Evolutionary conservation across 2,888 invertebrate genomes (phyloP).

Genomic region (Pyrgus malvae): DNA sequence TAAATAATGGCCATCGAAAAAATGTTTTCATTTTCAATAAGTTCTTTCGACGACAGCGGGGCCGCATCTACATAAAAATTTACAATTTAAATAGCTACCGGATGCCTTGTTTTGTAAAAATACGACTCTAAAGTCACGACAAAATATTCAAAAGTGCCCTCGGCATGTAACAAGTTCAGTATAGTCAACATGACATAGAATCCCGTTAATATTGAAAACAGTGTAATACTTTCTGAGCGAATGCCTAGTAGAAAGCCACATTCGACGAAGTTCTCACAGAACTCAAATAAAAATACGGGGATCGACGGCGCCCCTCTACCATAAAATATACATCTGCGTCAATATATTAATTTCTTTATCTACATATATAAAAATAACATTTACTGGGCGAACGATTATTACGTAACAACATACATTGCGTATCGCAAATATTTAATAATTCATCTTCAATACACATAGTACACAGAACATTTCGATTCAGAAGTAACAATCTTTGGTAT

Average conservation of each 20-base stretch:
- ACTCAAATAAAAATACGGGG: conserved; percentile 4
- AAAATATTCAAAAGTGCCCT: neutral
- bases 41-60: neutral
- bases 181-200: conserved; percentile 11
- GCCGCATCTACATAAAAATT: neutral
- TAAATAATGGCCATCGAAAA: neutral
- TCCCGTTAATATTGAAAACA: conserved; percentile 11
- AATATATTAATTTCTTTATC: conserved; percentile 27
- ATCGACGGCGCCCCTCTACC: conserved; percentile 5
- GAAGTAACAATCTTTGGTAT: conserved; percentile 34
- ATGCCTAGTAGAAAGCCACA: conserved; percentile 3
- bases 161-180: conserved; percentile 1
- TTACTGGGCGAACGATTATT: conserved; percentile 24
- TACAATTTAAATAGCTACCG: conserved; percentile 4
- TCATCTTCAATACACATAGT: conserved; percentile 12
- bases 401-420: conserved; percentile 13
- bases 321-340: conserved; percentile 14
- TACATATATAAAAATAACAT: conserved; percentile 38
- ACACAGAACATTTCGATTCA: conserved; percentile 26
- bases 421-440: conserved; percentile 5
- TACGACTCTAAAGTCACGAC: neutral
- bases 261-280: conserved; percentile 15
- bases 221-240: conserved; percentile 3
- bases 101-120: neutral
- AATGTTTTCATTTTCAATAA: neutral